Evolutionary conservation across 1,140 invertebrate genomes (phyloP), one percentile per base, ranked within the genome.

Genomic region (Danaus melanippus): DNA sequence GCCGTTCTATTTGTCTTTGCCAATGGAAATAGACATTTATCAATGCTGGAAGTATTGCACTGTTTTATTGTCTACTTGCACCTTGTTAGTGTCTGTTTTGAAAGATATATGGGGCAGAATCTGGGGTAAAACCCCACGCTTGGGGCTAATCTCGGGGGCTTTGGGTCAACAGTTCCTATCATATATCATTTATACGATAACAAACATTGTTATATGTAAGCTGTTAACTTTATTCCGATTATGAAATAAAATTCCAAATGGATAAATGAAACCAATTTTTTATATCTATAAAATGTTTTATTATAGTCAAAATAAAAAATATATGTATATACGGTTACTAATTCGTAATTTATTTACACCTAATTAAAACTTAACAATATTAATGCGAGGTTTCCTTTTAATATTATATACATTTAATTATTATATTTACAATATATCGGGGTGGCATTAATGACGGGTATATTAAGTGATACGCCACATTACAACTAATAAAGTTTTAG

Each of bases 41-140:
- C 59, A 65, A 62, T 50, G 53, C 51, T 60, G 52, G 62, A 64
- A 61, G 62, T 64, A 60, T 64, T 64, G 66, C 59, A 56, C 60
- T 53, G 56, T 61, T 62, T 68, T 68, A 66, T 61, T 66, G 61
- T 69, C 57, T 61, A 59, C 56, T 67, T 64, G 62, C 58, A 60
- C 64, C 69, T 67, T 69, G 69, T 74, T 74, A 71, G 66, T 69
- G 67, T 74, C 69, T 32, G 49, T 60, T 64, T 67, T 67, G 63
- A 66, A 61, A 69, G 66, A 69, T 69, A 60, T 61, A 69, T 66
- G 63, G 56, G 63, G 48, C 50, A 54, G 45, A 55, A 65, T 62
- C 60, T 68, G 60, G 63, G 60, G 53, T 62, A 50, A 49, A 46
- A 57, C 56, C 61, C 60, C 56, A 62, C 60, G 66, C 60, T 61